A percentile compares a stretch with the other conserved stretches of the same genome.
phyloP scores from a whole-genome alignment of 2,797 vertebrate species.

The Alauda arvensis region DNA sequence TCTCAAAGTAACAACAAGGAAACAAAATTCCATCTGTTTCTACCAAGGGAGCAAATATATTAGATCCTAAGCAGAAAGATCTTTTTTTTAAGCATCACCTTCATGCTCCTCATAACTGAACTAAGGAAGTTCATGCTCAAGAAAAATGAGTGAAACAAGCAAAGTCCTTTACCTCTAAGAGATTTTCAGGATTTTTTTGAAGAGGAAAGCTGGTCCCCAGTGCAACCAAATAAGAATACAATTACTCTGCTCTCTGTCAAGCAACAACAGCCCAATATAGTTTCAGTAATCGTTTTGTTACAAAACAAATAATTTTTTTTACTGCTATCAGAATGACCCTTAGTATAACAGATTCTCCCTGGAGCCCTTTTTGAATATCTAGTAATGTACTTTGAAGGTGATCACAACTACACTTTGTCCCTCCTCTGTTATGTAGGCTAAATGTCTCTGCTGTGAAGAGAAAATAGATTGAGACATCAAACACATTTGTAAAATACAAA shows the following conservation, averaged over 20 bases:
- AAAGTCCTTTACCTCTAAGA: not conserved
- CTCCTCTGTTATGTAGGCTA: not conserved
- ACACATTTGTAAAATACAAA: not conserved
- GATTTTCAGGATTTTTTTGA: not conserved
- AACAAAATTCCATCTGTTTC: conserved; percentile 15
- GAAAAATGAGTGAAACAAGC: not conserved
- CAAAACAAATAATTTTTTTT: not conserved
- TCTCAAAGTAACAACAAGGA: not conserved
- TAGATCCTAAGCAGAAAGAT: not conserved
- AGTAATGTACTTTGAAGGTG: conserved; percentile 16
- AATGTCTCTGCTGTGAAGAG: not conserved
- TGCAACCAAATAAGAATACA: not conserved
- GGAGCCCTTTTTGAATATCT: conserved; percentile 1
- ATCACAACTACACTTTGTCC: conserved; percentile 5
- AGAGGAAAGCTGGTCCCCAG: not conserved
- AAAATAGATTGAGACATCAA: conserved; percentile 36
- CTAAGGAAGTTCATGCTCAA: not conserved
- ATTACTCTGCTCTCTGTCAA: not conserved
- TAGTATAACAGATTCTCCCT: not conserved
- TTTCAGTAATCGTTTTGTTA: conserved; percentile 1
- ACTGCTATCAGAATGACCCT: conserved; percentile 4
- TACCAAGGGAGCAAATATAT: not conserved
- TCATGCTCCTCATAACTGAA: not conserved
- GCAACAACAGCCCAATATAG: not conserved
- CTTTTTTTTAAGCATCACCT: not conserved